Conservation (phyloP, 2,888 invertebrate species). For the Brachyptera risi region DNA sequence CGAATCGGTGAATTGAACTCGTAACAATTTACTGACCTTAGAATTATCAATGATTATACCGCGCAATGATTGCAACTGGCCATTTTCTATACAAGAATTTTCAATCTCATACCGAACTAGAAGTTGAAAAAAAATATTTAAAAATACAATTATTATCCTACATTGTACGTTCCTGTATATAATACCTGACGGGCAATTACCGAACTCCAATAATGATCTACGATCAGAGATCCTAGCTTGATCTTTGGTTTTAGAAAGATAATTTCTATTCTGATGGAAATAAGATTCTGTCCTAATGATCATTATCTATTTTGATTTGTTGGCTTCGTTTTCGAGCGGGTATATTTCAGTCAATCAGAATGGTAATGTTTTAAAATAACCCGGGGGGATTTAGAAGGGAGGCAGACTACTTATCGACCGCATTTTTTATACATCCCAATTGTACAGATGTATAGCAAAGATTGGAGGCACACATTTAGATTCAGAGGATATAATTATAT, state of each 20-base stretch:
- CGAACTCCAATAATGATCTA: slow-evolving; percentile 4
- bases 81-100: slow-evolving; percentile 1
- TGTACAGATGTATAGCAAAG: too few species aligned
- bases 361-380: too few species aligned
- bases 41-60: too few species aligned
- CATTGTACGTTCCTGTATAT: neutral
- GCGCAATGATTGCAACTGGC: neutral
- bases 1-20: too few species aligned
- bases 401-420: too few species aligned
- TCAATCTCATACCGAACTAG: slow-evolving; percentile 3
- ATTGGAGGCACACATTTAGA: too few species aligned
- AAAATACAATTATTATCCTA: neutral
- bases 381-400: too few species aligned
- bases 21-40: too few species aligned
- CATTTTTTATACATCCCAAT: too few species aligned
- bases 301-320: neutral
- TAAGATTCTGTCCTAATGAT: slow-evolving; percentile 18
- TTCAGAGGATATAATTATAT: too few species aligned
- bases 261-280: slow-evolving; percentile 15
- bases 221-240: slow-evolving; percentile 8
- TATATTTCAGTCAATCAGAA: too few species aligned
- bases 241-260: too few species aligned
- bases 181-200: slow-evolving; percentile 6
- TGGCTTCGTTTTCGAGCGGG: slow-evolving; percentile 2
- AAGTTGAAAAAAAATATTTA: slow-evolving; percentile 4